Evolutionary conservation across 2,113 vertebrate species (phyloP), one percentile per base, ranked within the genome.

Genomic region (Platysternon megacephalum): DNA sequence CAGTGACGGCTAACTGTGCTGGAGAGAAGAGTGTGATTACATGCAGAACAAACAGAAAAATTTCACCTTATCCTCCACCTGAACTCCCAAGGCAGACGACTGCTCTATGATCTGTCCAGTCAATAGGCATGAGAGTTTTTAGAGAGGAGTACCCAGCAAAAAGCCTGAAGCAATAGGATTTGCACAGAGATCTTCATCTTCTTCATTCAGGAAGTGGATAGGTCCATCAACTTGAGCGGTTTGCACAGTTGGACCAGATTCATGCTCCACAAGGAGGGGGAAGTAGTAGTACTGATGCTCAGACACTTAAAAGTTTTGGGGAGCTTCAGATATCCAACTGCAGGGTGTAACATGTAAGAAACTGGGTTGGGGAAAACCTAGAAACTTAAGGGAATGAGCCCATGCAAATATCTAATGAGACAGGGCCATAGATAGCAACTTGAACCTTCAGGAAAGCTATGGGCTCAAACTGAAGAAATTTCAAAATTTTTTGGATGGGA

Each of bases 371-470:
- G 44, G 8, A 88, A 88, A 94, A 82, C 26, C 5, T 29, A 56
- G 39, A 42, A 44, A 88, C 7, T 9, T 16, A 58, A 12, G 16
- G 16, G 39, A 95, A 55, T 10, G 16, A 84, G 29, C 22, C 22
- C 12, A 76, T 19, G 51, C 9, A 48, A 11, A 51, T 1, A 84
- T 2, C 26, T 79, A 46, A 56, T 2, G 4, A 80, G 42, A 85
- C 1, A 32, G 85, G 9, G 24, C 3, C 10, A 84, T 52, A 48
- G 91, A 26, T 2, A 29, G 46, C 32, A 4, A 79, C 2, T 5
- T 72, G 39, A 90, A 32, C 1, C 14, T 80, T 84, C 0, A 0
- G 0, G 32, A 44, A 86, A 42, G 16, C 24, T 10, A 51, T 3
- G 2, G 58, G 29, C 6, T 48, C 28, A 88, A 82, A 3, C 2